These are phyloP conservation scores for Echeneis naucrates DNA, from an alignment of 2,797 vertebrate species.

Conservation along the genomic window DNA sequence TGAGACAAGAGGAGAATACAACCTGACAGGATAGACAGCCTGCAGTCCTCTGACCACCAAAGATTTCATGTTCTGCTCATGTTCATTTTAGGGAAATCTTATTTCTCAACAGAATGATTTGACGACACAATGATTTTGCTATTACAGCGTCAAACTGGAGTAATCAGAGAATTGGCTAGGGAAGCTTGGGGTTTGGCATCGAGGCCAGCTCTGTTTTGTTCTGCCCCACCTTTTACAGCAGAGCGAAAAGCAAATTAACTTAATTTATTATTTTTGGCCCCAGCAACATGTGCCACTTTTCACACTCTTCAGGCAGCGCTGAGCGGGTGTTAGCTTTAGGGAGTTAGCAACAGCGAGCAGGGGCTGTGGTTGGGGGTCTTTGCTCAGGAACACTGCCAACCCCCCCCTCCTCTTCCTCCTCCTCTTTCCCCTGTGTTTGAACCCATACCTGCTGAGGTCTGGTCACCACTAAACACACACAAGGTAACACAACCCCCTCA, in stretches of 20 bases:
- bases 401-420: not conserved
- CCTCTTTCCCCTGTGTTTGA: constrained; percentile 50
- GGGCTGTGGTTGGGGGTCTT: constrained; percentile 56
- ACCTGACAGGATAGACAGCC: constrained; percentile 15
- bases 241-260: constrained; percentile 74
- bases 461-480: constrained; percentile 65
- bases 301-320: constrained; percentile 56
- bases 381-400: constrained; percentile 69
- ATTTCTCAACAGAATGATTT: constrained; percentile 52
- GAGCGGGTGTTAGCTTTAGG: constrained; percentile 63
- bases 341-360: constrained; percentile 61
- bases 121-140: constrained; percentile 65
- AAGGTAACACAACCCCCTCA: constrained; percentile 61
- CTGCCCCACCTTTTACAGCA: constrained; percentile 27
- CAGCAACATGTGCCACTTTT: constrained; percentile 60
- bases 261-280: constrained; percentile 84
- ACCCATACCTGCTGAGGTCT: constrained; percentile 78
- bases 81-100: constrained; percentile 17
- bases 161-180: constrained; percentile 50
- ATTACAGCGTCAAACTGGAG: constrained; percentile 55
- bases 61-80: too few relatives aligned
- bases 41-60: not conserved
- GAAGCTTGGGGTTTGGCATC: constrained; percentile 67
- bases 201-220: constrained; percentile 56
- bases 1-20: constrained; percentile 25